These are phyloP conservation scores for Phaethornis superciliosus DNA, from an alignment of 2,113 vertebrate species.

Conservation along the genomic window DNA sequence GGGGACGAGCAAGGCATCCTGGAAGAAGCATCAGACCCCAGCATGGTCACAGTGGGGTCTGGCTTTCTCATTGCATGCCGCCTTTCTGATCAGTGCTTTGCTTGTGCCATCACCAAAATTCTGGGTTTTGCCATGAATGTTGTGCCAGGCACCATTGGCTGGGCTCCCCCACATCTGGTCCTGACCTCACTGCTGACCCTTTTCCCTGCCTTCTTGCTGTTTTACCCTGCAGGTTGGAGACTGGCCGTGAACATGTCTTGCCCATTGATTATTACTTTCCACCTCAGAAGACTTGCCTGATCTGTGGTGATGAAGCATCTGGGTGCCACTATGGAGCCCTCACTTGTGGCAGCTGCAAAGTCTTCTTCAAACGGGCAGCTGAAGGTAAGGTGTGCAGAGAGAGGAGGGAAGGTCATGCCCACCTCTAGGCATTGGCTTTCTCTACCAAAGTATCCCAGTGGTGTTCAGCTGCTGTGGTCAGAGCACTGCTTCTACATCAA, in stretches of 20 bases:
- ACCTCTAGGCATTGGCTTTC: not conserved
- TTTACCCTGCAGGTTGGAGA: constrained; percentile 81
- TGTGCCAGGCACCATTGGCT: rapidly evolving
- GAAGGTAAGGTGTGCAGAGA: constrained; percentile 83
- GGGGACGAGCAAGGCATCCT: not conserved
- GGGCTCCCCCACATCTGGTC: rapidly evolving
- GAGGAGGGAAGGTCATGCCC: not conserved
- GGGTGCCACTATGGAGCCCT: constrained; percentile 98
- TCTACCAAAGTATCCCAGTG: not conserved
- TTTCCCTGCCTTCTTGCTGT: not conserved
- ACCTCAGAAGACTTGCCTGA: constrained; percentile 94
- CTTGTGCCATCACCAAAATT: rapidly evolving
- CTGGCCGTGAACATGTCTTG: constrained; percentile 86
- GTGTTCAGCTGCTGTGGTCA: not conserved
- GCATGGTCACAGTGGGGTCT: rapidly evolving
- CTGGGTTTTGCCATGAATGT: not conserved
- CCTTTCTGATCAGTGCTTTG: not conserved
- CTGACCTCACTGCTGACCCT: not conserved
- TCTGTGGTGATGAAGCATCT: constrained; percentile 96
- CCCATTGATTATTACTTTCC: constrained; percentile 98
- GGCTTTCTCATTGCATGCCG: not conserved
- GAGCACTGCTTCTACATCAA: not conserved
- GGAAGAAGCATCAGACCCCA: not conserved
- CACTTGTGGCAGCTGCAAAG: constrained; percentile 98
- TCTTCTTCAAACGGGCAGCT: constrained; percentile 98